Base-by-base conservation (phyloP, 2,888 invertebrate genomes). In the Strigamia maritima region DNA sequence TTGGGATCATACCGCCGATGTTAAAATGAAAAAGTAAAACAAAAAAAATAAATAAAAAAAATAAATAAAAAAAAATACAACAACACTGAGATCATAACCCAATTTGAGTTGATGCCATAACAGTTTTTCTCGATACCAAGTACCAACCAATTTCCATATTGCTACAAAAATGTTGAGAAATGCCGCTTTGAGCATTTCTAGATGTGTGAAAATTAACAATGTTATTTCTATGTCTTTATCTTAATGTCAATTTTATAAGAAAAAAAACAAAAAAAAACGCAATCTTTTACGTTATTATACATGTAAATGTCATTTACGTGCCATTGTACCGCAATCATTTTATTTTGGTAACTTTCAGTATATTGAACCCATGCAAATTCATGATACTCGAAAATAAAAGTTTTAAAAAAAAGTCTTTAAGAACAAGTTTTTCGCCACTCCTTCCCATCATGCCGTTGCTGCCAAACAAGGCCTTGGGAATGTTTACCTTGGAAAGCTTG, bases 1-100 rank as follows among this genome's bases (percentile, higher is more conserved):
- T 88, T 95, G 80, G 95, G 95, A 81, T 91, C 92, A 80, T 93
- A 90, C 85, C 89, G 91, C 80, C 90, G 92, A 49, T 49, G 49
- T 49, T 49, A 19, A 49, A 10, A n/a, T n/a, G n/a, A n/a, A 35
- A 35, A 35, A 35, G 0, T 0, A 35, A 35, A 35, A 35, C 3
- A 35, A 35, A 35, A 35, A 0, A 2, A 6, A 35, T 8, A 35
- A 40, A 40, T 2, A 40, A 14, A 40, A 10, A 40, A n/a, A n/a
- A 12, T 3, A 4, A 44, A 14, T 2, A 44, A 3, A 44, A 44
- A n/a, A 1, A 14, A 44, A 44, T 14, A 14, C 4, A 14, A 44
- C 16, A 44, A 10, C 44, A 14, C 44, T 44, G 44, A 44, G 44
- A 44, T 44, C 44, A 16, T 44, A 16, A 44, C 35, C 35, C 35